phyloP scores from a whole-genome alignment of 2,113 vertebrate species.

The Oceanodroma tethys region DNA sequence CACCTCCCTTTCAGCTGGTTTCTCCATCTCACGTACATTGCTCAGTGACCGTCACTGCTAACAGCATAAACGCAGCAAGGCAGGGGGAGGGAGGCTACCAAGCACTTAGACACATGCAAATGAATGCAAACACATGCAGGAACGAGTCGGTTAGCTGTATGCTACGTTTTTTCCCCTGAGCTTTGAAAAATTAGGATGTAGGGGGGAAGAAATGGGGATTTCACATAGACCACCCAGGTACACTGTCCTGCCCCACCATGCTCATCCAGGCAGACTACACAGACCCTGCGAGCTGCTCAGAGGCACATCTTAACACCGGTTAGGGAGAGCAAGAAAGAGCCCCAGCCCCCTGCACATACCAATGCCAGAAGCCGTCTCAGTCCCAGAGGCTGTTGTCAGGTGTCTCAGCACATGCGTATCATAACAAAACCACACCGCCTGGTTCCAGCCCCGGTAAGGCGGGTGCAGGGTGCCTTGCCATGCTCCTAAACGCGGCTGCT shows the following conservation, averaged over 20 bases:
- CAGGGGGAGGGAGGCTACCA: neutral
- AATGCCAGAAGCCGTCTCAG: neutral
- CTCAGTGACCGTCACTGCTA: neutral
- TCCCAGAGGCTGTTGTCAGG: neutral
- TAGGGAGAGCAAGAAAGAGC: neutral
- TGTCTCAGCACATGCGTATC: fast-evolving
- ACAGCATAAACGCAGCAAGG: neutral
- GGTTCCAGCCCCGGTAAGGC: neutral
- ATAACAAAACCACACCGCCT: neutral
- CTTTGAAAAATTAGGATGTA: neutral
- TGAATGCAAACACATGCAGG: neutral
- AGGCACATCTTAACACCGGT: neutral
- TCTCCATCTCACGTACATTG: neutral
- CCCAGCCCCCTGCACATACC: neutral
- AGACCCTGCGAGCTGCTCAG: neutral
- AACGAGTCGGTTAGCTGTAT: neutral
- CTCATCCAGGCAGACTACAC: neutral
- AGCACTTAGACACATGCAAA: neutral
- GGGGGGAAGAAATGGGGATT: neutral
- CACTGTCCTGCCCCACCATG: neutral
- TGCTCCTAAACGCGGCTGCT: neutral
- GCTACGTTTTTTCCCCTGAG: neutral
- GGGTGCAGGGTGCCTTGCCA: neutral
- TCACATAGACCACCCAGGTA: neutral
- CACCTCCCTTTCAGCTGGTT: neutral